Evolutionary conservation across 2,888 invertebrate genomes (phyloP), one percentile per base, ranked within the genome.

Genomic region (Hipparchia sbordonii): DNA sequence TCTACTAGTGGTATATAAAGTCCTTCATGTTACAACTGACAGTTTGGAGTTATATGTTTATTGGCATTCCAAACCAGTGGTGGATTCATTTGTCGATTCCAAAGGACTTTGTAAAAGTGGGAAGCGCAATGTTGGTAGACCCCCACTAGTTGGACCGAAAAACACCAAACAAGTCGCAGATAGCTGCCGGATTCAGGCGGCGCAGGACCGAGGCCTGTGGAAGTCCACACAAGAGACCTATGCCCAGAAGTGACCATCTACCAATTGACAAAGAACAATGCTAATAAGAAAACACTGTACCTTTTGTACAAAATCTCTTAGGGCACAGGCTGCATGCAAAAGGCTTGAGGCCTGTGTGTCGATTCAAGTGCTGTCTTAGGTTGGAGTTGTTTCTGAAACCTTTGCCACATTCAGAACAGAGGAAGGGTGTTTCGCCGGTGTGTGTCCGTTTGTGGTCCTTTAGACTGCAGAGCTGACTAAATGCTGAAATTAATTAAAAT

Each of bases 391-490:
- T 94, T 6, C 90, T 89, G 77, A 95, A 95, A 0, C 94, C 91
- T 72, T 93, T 94, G 0, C 95, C 95, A 66, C 95, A 95, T 78
- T 95, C 84, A 0, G 95, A 92, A 79, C 95, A 95, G 5, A 95
- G 82, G 79, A 84, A 95, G 0, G 95, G 95, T 0, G 94, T 92
- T 79, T 95, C 95, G 0, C 94, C 94, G 0, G 94, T 94, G 79
- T 95, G 95, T 0, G 89, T 94, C 0, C 95, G 87, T 59, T 95
- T 81, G 78, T 95, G 95, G 76, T 95, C 95, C 72, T 95, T 95
- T 0, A 95, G 81, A 48, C 92, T 94, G 79, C 94, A 94, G 5
- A 93, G 82, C 80, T 95, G 95, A 0, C 86, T 83, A 80, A 95
- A 95, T 5, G 88, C 95, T 95, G 83, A 77, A 83, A 65, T 23